These are phyloP conservation scores for Aramus guarauna DNA, from an alignment of 2,113 vertebrate species.

Conservation along the genomic window DNA sequence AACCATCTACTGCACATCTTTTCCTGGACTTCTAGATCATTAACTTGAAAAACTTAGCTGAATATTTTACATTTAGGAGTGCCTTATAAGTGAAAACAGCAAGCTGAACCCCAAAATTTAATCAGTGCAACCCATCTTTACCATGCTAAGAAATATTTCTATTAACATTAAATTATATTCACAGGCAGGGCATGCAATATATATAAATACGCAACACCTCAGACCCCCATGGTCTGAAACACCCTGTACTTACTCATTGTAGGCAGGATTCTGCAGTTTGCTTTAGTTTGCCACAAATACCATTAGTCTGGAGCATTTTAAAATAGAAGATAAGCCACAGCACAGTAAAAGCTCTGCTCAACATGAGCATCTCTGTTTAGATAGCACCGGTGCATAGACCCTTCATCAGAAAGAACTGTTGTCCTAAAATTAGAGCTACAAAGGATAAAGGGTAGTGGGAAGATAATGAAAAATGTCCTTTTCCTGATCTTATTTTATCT, in stretches of 20 bases:
- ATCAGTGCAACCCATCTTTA: background rate
- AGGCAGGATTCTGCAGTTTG: background rate
- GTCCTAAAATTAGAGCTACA: background rate
- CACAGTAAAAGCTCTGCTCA: background rate
- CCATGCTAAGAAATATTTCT: background rate
- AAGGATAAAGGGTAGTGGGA: background rate
- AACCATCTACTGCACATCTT: background rate
- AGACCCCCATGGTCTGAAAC: accelerated
- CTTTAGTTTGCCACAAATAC: background rate
- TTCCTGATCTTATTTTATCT: background rate
- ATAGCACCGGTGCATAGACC: background rate
- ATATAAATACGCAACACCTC: background rate
- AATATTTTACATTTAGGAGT: background rate
- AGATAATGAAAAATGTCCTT: background rate
- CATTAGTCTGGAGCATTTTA: background rate
- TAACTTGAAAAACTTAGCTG: background rate
- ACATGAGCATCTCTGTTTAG: background rate
- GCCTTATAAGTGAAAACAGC: background rate
- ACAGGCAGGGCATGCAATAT: background rate
- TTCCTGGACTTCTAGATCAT: background rate
- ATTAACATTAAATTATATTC: background rate
- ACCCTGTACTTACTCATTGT: background rate
- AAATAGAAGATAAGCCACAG: background rate
- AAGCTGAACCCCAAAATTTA: background rate
- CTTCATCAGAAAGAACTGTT: background rate